Base-by-base conservation (phyloP, 2,797 vertebrate genomes). In the Darevskia mixta region DNA sequence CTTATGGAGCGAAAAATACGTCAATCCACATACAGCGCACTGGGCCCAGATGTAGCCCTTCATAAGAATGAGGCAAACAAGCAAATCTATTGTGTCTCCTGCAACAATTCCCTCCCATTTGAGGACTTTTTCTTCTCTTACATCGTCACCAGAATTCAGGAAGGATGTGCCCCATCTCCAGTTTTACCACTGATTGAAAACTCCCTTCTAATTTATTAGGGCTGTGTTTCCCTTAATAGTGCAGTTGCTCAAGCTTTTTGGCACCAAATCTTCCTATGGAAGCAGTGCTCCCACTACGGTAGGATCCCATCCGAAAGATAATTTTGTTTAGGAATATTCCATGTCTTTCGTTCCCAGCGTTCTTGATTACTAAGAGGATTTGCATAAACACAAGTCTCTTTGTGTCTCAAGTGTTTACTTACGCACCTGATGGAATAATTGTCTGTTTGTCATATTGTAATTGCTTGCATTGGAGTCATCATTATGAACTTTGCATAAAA, bases 401-500 rank as follows among this genome's bases (percentile, higher is more conserved):
- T 64, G 55, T 86, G 35, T 64, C 69, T 82, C 8, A 3, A 87
- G 41, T 87, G 58, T 87, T 87, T 82, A 7, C 49, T 82, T 49
- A 67, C 41, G 82, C 41, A 76, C 41, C 71, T 76, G 79, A 87
- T 87, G 79, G 6, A 32, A 76, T 76, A 87, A 82, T 76, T 87
- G 86, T 75, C 55, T 82, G 71, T 71, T 80, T 87, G 49, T 82
- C 71, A 27, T 32, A 49, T 32, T 25, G 79, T 75, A 64, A 81
- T 86, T 79, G 38, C 71, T 75, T 61, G 9, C 20, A 75, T n/a
- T 35, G 49, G 20, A 35, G 11, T 43, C 55, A 23, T 10, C 23
- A 45, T 49, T 20, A 41, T 35, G 83, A 85, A 85, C 35, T 4
- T 43, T 23, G 32, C 41, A 17, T 32, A 79, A 58, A 55, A 55